Conservation (phyloP, 2,797 vertebrate genomes). For the Eulemur coronatus region DNA sequence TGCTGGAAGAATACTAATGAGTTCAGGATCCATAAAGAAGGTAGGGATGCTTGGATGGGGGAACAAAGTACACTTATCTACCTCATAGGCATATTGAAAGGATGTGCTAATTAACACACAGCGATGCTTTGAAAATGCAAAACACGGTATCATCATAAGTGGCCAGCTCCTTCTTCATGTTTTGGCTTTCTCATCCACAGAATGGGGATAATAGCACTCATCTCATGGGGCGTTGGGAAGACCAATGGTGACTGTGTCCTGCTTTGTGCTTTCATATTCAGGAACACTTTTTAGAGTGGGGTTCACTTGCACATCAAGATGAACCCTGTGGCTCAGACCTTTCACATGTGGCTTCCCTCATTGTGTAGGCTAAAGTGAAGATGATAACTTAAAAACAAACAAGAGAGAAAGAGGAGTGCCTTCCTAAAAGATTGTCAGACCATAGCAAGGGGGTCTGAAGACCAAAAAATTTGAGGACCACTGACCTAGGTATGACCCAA, state of each 20-base stretch:
- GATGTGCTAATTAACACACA: neutral
- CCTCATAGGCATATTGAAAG: neutral
- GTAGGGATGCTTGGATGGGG: neutral
- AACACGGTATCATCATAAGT: neutral
- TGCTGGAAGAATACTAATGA: neutral
- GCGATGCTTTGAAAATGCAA: conserved; percentile 8
- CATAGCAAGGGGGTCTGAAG: neutral
- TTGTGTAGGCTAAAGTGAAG: neutral
- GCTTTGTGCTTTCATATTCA: neutral
- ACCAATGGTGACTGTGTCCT: neutral
- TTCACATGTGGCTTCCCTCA: neutral
- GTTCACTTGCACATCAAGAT: neutral
- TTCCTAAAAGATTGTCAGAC: neutral
- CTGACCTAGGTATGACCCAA: too few relatives aligned
- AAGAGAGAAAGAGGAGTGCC: neutral
- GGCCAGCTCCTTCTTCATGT: neutral
- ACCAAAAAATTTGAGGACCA: neutral
- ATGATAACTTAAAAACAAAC: neutral
- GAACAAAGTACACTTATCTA: neutral
- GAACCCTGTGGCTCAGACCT: neutral
- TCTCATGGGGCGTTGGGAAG: neutral
- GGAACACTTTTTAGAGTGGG: neutral
- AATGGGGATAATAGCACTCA: neutral
- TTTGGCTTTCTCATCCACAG: neutral
- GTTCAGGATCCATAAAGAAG: neutral